Base-by-base conservation (phyloP, 2,797 vertebrate genomes). In the Premnoplex brunnescens region DNA sequence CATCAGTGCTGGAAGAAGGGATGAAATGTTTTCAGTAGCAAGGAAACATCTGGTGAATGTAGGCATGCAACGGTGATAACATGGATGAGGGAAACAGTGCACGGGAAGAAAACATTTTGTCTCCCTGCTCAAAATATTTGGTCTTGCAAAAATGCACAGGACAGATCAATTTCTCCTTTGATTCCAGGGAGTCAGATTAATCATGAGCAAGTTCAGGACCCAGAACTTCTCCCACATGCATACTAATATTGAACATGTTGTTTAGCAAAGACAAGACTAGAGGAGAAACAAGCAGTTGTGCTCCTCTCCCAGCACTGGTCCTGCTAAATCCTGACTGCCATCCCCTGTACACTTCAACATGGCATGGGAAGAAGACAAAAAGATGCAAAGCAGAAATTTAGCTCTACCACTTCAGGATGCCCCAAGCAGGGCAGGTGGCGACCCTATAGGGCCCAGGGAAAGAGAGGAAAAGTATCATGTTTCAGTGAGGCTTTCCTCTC, bases 391-490 rank as follows among this genome's bases (percentile, higher is more conserved):
- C 39, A 78, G 32, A 85, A 93, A 85, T 46, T 16, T 44, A 76
- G 12, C 7, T 84, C 44, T 78, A 12, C 7, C 16, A n/a, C 14
- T 75, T 37, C 46, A 49, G 36, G 12, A 51, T 49, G 13, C 21
- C 41, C 67, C 55, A 54, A 24, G 34, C 2, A 21, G n/a, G 51
- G 23, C 28, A 71, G 21, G 41, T 60, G 26, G 37, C 2, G 3
- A 60, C 6, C 23, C 43, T 46, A 6, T 4, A 32, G 34, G 21
- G 7, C 13, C 37, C 21, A 34, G 10, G 74, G 34, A 12, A 81
- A 7, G 15, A 68, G 32, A 0, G 1, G 46, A 76, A 75, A 78
- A 26, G 41, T 13, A 32, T 19, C 23, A 52, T 0, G 0, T 71
- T 84, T 73, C 37, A 86, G 19, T 0, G 0, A 85, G 55, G 4